Evolutionary conservation across 2,888 invertebrate genomes (phyloP).

Genomic region (Apotomis capreana): DNA sequence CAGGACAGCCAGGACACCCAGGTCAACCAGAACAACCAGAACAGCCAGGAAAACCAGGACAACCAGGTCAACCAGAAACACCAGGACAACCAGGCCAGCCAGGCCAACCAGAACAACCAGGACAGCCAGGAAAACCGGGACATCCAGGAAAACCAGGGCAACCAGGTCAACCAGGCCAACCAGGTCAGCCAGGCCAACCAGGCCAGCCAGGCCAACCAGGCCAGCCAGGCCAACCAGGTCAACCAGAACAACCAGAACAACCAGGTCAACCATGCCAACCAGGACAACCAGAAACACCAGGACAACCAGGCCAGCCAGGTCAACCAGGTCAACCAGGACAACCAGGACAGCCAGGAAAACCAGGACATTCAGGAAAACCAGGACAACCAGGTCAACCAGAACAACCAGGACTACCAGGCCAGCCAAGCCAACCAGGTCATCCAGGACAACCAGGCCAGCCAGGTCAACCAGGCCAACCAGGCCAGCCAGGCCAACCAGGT

Average conservation of each 20-base stretch:
- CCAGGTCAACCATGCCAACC: slow-evolving; percentile 7
- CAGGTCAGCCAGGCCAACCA: slow-evolving; percentile 3
- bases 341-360: too few species aligned
- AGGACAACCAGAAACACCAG: too few species aligned
- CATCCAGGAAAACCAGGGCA: too few species aligned
- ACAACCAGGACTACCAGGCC: slow-evolving; percentile 14
- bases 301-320: too few species aligned
- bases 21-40: background rate
- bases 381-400: slow-evolving; percentile 1
- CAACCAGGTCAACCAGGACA: too few species aligned
- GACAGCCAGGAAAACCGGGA: background rate
- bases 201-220: slow-evolving; percentile 3
- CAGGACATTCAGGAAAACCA: too few species aligned
- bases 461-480: slow-evolving; percentile 13
- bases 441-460: background rate
- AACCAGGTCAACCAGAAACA: slow-evolving; percentile 10
- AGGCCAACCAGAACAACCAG: background rate
- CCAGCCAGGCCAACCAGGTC: slow-evolving; percentile 4
- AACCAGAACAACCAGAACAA: background rate
- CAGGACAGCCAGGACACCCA: too few species aligned
- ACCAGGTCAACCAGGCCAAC: background rate
- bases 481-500: too few species aligned
- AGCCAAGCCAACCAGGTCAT: background rate
- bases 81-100: slow-evolving; percentile 30
- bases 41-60: background rate